A percentile compares a stretch with the other conserved stretches of the same genome.
Evolutionary conservation across 35 echinoderm and acorn worm genomes (phyloP).

Genomic region (Ophiothrix spiculata): DNA sequence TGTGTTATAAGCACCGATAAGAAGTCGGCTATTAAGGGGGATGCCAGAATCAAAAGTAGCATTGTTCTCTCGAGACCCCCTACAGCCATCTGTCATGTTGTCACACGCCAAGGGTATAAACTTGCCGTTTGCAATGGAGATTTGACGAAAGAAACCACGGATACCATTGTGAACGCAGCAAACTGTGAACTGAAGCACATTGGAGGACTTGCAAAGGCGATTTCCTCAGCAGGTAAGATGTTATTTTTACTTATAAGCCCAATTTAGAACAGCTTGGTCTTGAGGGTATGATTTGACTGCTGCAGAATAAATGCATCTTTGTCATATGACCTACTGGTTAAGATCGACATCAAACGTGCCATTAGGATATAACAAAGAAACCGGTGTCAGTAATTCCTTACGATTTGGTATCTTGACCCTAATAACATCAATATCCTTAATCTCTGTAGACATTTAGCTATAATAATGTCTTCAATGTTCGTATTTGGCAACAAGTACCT

Average conservation of each 20-base stretch:
- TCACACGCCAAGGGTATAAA: background rate
- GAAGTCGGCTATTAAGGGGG: background rate
- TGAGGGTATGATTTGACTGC: background rate
- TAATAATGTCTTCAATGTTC: too few relatives aligned
- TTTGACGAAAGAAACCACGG: slow-evolving; percentile 30
- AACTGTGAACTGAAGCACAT: slow-evolving; percentile 27
- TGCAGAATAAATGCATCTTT: background rate
- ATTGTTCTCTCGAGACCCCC: background rate
- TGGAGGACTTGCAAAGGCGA: slow-evolving; percentile 45
- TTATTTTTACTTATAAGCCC: background rate
- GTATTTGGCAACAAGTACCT: too few relatives aligned
- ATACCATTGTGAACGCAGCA: slow-evolving; percentile 53
- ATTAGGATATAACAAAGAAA: too few relatives aligned
- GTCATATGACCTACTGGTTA: too few relatives aligned
- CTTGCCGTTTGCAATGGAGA: slow-evolving; percentile 41
- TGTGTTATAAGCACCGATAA: slow-evolving; percentile 17
- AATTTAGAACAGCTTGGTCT: background rate
- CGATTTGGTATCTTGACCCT: too few relatives aligned
- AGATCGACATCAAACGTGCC: too few relatives aligned
- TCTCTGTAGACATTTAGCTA: too few relatives aligned
- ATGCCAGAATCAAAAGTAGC: background rate
- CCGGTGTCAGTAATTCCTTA: too few relatives aligned
- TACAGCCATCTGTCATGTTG: background rate
- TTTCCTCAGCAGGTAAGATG: slow-evolving; percentile 43
- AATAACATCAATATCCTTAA: too few relatives aligned